Evolutionary conservation across 2,113 vertebrate species (phyloP).

Genomic region (Rattus norvegicus): GRCr8 NC_086033.1:100725501-100726000

Average conservation of each 20-base stretch:
- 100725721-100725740: not conserved
- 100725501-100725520: accelerated
- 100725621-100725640: not conserved
- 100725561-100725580: not conserved
- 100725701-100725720: not conserved
- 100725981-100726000: not conserved
- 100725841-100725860: not conserved
- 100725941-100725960: not conserved
- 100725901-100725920: not conserved
- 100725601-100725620: not conserved
- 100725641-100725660: accelerated
- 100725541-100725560: not conserved
- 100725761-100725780: not conserved
- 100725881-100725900: not conserved
- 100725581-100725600: not conserved
- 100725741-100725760: not conserved
- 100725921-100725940: not conserved
- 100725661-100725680: not conserved
- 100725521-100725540: not conserved
- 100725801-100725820: not conserved
- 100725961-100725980: not conserved
- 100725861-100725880: not conserved
- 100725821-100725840: not conserved
- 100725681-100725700: not conserved
- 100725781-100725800: not conserved